Evolutionary conservation across 2,113 vertebrate genomes (phyloP).

Genomic region (Acrocephalus arundinaceus): DNA sequence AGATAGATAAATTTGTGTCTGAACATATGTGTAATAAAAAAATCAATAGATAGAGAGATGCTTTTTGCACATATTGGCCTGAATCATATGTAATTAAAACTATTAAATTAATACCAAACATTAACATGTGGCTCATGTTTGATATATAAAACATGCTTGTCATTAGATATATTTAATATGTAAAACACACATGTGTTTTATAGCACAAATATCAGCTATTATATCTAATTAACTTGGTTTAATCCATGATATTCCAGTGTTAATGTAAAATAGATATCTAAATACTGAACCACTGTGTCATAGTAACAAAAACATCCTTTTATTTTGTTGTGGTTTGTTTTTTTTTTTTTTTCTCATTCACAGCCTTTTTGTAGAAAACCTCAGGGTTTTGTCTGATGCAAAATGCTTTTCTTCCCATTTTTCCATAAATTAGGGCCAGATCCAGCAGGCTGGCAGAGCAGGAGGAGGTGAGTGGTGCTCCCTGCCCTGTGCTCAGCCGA

Average conservation of each 20-base stretch:
- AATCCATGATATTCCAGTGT: neutral
- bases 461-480: neutral
- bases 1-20: rapidly evolving
- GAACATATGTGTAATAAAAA: rapidly evolving
- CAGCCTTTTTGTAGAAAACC: neutral
- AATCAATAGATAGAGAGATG: neutral
- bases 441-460: neutral
- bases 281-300: neutral
- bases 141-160: neutral
- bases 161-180: neutral
- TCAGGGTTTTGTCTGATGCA: neutral
- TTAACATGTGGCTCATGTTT: neutral
- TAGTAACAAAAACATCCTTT: neutral
- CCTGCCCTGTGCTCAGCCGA: neutral
- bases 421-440: neutral
- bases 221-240: neutral
- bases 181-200: neutral
- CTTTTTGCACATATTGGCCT: neutral
- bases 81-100: neutral
- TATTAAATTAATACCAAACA: neutral
- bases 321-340: neutral
- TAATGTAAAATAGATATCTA: neutral
- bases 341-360: neutral
- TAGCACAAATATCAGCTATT: neutral
- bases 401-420: rapidly evolving